Evolutionary conservation across 2,888 invertebrate species (phyloP).

Genomic region (Cryptocephalus primarius): DNA sequence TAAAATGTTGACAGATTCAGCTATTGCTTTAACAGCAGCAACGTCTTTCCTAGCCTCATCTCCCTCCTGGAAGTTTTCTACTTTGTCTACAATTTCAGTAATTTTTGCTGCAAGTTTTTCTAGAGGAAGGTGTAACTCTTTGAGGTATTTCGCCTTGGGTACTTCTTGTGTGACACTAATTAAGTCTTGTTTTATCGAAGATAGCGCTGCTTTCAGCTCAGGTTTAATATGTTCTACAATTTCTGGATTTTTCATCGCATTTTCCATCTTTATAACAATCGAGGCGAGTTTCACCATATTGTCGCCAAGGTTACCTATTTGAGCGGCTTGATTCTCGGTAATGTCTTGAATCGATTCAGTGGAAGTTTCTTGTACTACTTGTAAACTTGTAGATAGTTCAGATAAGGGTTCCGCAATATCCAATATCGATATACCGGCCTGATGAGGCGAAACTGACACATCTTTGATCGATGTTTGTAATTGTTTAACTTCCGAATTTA

Average conservation of each 20-base stretch:
- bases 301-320: conserved; percentile 5
- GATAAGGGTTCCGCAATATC: no score
- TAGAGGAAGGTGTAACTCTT: not conserved
- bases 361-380: conserved; percentile 1
- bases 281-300: conserved; percentile 8
- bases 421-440: no score
- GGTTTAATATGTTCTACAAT: conserved; percentile 3
- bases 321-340: conserved; percentile 5
- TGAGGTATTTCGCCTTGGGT: not conserved
- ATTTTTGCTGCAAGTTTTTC: not conserved
- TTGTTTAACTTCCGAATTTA: conserved; percentile 3
- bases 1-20: not conserved
- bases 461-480: not conserved
- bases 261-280: conserved; percentile 5
- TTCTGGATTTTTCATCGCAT: conserved; percentile 7
- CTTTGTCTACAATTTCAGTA: not conserved
- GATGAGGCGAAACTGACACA: not conserved
- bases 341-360: not conserved
- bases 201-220: conserved; percentile 2
- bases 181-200: not conserved
- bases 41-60: not conserved
- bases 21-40: not conserved
- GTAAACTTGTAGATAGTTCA: not conserved
- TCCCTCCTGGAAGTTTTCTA: not conserved
- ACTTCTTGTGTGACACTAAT: not conserved